phyloP scores from a whole-genome alignment of 92 coral and sea anemone genomes.

The Palythoa heliodiscus region DNA sequence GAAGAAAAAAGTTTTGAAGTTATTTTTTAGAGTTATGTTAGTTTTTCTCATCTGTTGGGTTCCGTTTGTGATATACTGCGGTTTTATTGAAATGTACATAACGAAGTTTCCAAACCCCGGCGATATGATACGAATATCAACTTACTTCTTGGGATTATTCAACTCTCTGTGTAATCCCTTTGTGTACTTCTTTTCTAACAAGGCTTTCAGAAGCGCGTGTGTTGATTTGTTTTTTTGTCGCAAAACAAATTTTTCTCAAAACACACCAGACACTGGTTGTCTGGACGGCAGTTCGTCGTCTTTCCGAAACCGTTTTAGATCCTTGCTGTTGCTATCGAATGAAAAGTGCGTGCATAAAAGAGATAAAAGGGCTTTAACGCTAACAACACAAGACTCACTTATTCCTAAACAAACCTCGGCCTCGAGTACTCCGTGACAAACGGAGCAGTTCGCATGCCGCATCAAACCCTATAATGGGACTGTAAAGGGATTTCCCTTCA shows the following conservation, averaged over 20 bases:
- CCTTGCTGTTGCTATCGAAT: neutral
- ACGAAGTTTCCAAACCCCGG: conserved; percentile 61
- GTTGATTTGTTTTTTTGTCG: conserved; percentile 57
- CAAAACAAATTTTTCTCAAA: conserved; percentile 25
- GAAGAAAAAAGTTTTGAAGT: conserved; percentile 58
- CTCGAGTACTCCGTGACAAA: too few species aligned
- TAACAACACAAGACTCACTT: too few species aligned
- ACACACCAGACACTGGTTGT: neutral
- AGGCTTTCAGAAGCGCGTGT: conserved; percentile 53
- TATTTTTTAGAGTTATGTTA: conserved; percentile 55
- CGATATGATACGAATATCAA: conserved; percentile 55
- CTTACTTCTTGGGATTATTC: conserved; percentile 57
- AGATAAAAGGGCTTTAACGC: too few species aligned
- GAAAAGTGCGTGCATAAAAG: neutral
- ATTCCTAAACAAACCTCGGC: too few species aligned
- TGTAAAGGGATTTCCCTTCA: too few species aligned
- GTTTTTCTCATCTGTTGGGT: conserved; percentile 65
- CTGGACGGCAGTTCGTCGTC: conserved; percentile 19
- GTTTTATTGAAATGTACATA: conserved; percentile 57
- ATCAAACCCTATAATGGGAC: too few species aligned
- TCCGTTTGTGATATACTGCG: conserved; percentile 61
- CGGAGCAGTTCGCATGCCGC: too few species aligned
- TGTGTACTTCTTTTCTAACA: conserved; percentile 64
- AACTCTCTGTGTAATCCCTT: conserved; percentile 66
- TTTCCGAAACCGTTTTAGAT: neutral